Evolutionary conservation across 1,140 invertebrate species (phyloP).

Genomic region (Piezodorus guildinii): DNA sequence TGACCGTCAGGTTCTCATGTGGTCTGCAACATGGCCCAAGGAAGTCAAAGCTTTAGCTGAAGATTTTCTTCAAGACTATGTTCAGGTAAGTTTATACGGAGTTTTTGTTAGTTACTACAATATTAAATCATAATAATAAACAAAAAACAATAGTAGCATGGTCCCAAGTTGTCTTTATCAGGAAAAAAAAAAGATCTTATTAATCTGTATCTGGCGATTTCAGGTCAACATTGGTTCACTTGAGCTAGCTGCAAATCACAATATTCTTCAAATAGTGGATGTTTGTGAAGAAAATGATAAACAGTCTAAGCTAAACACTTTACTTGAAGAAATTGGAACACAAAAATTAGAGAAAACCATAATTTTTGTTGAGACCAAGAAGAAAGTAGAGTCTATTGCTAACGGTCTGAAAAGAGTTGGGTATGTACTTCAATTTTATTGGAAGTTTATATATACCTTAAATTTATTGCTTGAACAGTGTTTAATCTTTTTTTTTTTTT

Average conservation of each 20-base stretch:
- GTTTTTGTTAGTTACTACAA: too few species aligned
- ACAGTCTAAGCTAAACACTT: constrained; percentile 49
- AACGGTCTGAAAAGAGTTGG: constrained; percentile 80
- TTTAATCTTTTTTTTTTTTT: too few species aligned
- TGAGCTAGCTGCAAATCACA: constrained; percentile 88
- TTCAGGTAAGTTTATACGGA: constrained; percentile 29
- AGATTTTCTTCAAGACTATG: constrained; percentile 73
- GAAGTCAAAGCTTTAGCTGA: constrained; percentile 86
- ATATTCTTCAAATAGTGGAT: constrained; percentile 91
- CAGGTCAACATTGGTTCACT: constrained; percentile 82
- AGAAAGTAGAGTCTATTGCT: constrained; percentile 89
- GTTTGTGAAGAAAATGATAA: constrained; percentile 84
- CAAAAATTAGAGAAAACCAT: constrained; percentile 86
- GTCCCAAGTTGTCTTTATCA: too few species aligned
- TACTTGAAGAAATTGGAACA: constrained; percentile 74
- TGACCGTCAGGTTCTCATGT: constrained; percentile 92
- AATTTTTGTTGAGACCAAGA: constrained; percentile 96
- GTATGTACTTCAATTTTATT: constrained; percentile 33
- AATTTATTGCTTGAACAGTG: too few species aligned
- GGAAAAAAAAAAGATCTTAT: too few species aligned
- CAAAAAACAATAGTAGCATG: too few species aligned
- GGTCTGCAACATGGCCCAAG: constrained; percentile 97
- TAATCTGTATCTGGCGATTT: too few species aligned
- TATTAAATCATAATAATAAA: too few species aligned
- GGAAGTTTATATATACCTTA: too few species aligned